These are phyloP conservation scores for Gorsachius goisagi DNA, from an alignment of 2,113 vertebrate genomes.

Conservation along the genomic window DNA sequence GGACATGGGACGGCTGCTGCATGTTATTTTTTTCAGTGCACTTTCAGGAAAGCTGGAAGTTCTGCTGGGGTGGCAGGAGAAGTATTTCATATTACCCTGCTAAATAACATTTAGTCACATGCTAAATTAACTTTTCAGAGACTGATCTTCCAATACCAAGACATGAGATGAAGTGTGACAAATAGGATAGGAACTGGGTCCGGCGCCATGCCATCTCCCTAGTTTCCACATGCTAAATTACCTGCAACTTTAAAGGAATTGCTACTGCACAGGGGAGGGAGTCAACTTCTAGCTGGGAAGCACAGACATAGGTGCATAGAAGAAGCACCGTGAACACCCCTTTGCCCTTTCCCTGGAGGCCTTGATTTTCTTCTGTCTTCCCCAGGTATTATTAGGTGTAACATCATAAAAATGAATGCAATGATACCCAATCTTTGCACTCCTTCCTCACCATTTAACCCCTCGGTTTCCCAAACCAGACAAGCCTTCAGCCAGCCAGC, in stretches of 20 bases:
- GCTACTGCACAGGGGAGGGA: not conserved
- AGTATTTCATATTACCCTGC: not conserved
- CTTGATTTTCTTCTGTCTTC: not conserved
- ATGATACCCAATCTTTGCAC: not conserved
- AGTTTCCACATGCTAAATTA: not conserved
- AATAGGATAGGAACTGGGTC: not conserved
- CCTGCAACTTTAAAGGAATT: not conserved
- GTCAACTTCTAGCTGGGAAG: not conserved
- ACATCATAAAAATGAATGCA: not conserved
- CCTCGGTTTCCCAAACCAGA: not conserved
- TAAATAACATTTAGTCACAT: not conserved
- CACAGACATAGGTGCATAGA: fast-evolving
- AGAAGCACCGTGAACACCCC: not conserved
- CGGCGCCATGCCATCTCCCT: not conserved
- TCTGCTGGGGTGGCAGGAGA: not conserved
- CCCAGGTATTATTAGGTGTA: not conserved
- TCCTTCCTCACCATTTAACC: not conserved
- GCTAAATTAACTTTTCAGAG: not conserved
- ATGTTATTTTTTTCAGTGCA: not conserved
- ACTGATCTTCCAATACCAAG: not conserved
- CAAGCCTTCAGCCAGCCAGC: not conserved
- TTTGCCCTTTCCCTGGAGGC: not conserved
- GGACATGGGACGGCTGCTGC: not conserved
- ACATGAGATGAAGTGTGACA: not conserved
- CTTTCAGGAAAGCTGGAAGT: not conserved